Evolutionary conservation across 2,797 vertebrate species (phyloP).

Genomic region (Sebastes miniatus): DNA sequence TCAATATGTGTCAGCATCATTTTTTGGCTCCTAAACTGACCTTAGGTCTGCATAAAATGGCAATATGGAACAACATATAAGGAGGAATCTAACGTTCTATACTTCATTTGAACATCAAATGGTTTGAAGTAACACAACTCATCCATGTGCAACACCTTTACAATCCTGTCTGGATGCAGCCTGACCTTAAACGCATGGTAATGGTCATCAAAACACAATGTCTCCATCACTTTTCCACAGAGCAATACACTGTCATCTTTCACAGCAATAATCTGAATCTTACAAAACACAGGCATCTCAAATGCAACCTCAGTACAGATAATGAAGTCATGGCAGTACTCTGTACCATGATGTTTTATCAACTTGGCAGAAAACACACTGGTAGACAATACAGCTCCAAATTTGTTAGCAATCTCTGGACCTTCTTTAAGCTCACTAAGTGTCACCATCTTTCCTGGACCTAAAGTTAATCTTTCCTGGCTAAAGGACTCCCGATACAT

Average conservation of each 20-base stretch:
- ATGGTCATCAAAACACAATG: slow-evolving; percentile 20
- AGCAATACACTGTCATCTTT: slow-evolving; percentile 37
- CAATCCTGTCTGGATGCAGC: slow-evolving; percentile 16
- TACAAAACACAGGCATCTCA: slow-evolving; percentile 46
- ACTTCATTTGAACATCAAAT: neutral
- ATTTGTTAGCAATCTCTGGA: neutral
- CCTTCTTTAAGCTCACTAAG: slow-evolving; percentile 23
- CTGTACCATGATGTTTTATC: slow-evolving; percentile 28
- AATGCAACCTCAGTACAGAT: slow-evolving; percentile 33
- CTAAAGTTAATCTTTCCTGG: slow-evolving; percentile 32
- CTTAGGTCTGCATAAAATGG: slow-evolving; percentile 25
- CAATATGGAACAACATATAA: slow-evolving; percentile 36
- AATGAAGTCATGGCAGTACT: slow-evolving; percentile 22
- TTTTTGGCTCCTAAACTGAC: neutral
- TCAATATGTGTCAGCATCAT: no score
- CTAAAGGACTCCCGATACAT: slow-evolving; percentile 26
- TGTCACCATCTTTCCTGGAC: slow-evolving; percentile 27
- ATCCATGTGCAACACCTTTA: slow-evolving; percentile 26
- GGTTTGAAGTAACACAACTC: slow-evolving; percentile 4
- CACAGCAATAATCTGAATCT: slow-evolving; percentile 35
- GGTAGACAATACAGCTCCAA: slow-evolving; percentile 6
- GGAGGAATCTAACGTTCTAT: neutral
- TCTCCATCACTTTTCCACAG: slow-evolving; percentile 32
- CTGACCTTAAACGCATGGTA: slow-evolving; percentile 25
- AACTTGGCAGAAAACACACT: slow-evolving; percentile 27